Evolutionary conservation across 2,888 invertebrate species (phyloP).

Genomic region (Diaprepes abbreviatus): DNA sequence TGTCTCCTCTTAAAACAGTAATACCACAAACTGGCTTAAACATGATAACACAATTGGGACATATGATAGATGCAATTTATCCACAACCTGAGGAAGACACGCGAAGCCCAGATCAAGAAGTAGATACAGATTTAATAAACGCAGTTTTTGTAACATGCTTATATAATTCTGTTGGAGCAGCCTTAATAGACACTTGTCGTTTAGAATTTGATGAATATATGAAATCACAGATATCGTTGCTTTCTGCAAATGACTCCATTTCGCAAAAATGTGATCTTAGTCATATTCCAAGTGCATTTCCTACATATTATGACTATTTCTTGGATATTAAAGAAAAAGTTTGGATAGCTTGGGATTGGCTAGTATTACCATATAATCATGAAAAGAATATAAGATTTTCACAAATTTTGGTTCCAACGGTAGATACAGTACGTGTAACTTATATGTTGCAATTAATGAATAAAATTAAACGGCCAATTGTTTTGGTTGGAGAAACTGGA

Average conservation of each 20-base stretch:
- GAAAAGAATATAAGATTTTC: constrained; percentile 79
- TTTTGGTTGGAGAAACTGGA: constrained; percentile 92
- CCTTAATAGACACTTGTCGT: constrained; percentile 78
- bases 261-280: constrained; percentile 77
- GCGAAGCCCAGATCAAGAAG: constrained; percentile 68
- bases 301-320: constrained; percentile 86
- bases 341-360: constrained; percentile 90
- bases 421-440: constrained; percentile 86
- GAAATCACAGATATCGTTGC: constrained; percentile 75
- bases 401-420: constrained; percentile 90
- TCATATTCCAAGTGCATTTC: constrained; percentile 80
- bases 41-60: constrained; percentile 87
- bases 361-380: constrained; percentile 84
- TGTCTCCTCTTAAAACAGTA: constrained; percentile 82
- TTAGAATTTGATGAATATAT: constrained; percentile 84
- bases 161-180: constrained; percentile 89
- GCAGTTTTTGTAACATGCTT: constrained; percentile 81
- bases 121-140: constrained; percentile 75
- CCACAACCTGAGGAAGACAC: constrained; percentile 66
- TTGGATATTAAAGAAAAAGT: constrained; percentile 75
- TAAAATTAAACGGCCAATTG: constrained; percentile 80
- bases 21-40: constrained; percentile 89
- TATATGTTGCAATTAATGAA: constrained; percentile 86
- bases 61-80: constrained; percentile 82
- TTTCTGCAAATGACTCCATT: constrained; percentile 75